Base-by-base conservation (phyloP, 2,888 invertebrate species). In the Nomada fabriciana region DNA sequence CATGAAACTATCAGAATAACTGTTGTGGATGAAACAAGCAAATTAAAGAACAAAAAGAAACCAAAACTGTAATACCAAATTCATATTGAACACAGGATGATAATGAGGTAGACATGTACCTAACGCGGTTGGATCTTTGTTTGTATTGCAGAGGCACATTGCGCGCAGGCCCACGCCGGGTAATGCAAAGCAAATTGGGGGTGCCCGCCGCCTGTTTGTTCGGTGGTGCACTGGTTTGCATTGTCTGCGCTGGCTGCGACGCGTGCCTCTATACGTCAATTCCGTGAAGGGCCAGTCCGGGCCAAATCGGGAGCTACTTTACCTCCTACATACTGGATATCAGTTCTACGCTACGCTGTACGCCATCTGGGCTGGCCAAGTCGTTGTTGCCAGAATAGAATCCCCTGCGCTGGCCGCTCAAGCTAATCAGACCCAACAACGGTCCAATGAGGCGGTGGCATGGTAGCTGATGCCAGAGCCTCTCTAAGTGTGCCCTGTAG, bases 101-200 rank as follows among this genome's bases (percentile, higher is more conserved):
- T 70, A 67, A 73, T 59, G 64, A 79, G 76, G 76, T 82, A 87
- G 86, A 84, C 82, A 89, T 90, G 88, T 91, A 91, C 91, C 91
- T 93, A 93, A 93, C 93, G 93, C 91, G 93, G 93, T 90, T 94
- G 93, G 93, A 94, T 94, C 91, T 94, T 93, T 94, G 91, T 94
- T 93, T 94, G 93, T 91, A 93, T 94, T 94, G 92, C 94, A 94
- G 94, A 94, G 94, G 94, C 94, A 94, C 93, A 93, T 94, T 93
- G 94, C 94, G 94, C 94, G 93, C 94, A 94, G 94, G 92, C 93
- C 93, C 92, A 93, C 91, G 94, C 92, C 92, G 94, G 94, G 93
- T 94, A 94, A 94, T 94, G 94, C 94, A 94, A 94, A 93, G 92
- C 93, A 91, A 90, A 87, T 89, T 89, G 91, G 91, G 90, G 91